These are phyloP conservation scores for Ameiurus melas DNA, from an alignment of 2,113 vertebrate species.

Conservation along the genomic window DNA sequence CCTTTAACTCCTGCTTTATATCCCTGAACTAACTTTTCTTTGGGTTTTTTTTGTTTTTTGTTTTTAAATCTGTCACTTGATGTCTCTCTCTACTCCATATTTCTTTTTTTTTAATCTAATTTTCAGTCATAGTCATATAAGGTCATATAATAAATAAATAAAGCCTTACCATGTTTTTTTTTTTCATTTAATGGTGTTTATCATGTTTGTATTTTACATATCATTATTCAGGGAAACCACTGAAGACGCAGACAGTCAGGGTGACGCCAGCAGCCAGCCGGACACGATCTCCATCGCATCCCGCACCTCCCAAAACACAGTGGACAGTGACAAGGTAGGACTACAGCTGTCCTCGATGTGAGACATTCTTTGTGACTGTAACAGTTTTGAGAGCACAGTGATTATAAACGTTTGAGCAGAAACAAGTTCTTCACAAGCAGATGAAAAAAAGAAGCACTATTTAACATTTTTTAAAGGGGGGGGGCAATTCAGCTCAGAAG, in stretches of 20 bases:
- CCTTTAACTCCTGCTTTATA: background rate
- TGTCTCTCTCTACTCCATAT: background rate
- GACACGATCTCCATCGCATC: conserved; percentile 98
- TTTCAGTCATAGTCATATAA: background rate
- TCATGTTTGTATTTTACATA: background rate
- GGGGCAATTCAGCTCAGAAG: background rate
- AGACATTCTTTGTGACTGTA: background rate
- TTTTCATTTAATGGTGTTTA: background rate
- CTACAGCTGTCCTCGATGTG: background rate
- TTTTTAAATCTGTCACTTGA: background rate
- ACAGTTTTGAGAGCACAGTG: background rate
- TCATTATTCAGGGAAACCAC: conserved; percentile 81
- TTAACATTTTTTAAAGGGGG: too few relatives aligned
- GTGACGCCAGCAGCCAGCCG: conserved; percentile 96
- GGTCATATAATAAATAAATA: background rate
- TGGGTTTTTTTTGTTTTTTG: background rate
- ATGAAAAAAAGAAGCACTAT: background rate
- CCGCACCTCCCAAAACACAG: conserved; percentile 95
- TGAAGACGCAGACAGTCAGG: conserved; percentile 94
- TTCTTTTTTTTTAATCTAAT: background rate
- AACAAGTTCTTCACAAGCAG: background rate
- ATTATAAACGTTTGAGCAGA: background rate
- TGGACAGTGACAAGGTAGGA: conserved; percentile 97
- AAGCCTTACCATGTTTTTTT: background rate
- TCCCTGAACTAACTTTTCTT: background rate